These are phyloP conservation scores for Melanostigma gelatinosum DNA, from an alignment of 2,113 vertebrate genomes.

Conservation along the genomic window DNA sequence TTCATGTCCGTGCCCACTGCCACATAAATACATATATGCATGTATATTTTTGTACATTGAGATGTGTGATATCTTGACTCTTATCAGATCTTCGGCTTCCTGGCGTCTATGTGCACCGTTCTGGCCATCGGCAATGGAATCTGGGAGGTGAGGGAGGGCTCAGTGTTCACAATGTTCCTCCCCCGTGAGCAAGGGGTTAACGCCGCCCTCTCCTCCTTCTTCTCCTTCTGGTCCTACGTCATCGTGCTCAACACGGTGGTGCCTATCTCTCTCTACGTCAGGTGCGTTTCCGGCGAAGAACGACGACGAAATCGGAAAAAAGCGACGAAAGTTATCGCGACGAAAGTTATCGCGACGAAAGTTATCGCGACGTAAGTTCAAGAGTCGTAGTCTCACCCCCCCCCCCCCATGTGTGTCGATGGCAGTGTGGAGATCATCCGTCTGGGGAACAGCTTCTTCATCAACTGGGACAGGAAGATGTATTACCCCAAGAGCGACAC, in stretches of 20 bases:
- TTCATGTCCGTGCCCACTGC: neutral
- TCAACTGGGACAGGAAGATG: conserved; percentile 97
- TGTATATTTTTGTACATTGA: neutral
- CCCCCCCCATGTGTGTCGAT: neutral
- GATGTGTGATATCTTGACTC: neutral
- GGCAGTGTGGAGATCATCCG: conserved; percentile 95
- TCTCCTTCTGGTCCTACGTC: conserved; percentile 96
- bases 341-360: too few species aligned
- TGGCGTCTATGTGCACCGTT: conserved; percentile 88
- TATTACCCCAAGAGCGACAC: conserved; percentile 88
- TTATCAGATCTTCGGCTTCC: conserved; percentile 90
- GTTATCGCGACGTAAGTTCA: neutral
- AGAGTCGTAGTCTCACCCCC: neutral
- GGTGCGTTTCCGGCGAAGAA: conserved; percentile 66
- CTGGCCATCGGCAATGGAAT: conserved; percentile 89
- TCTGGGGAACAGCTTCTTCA: conserved; percentile 95
- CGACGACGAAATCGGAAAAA: neutral
- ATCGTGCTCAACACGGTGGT: conserved; percentile 97
- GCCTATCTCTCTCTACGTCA: conserved; percentile 98
- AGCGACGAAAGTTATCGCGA: neutral
- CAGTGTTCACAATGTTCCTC: conserved; percentile 87
- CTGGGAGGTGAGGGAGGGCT: conserved; percentile 88
- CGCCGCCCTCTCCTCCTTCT: conserved; percentile 83
- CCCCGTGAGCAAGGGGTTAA: conserved; percentile 82
- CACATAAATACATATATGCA: fast-evolving